Percentiles rank a stretch among this genome's conserved stretches.
These are phyloP conservation scores for Lysiphlebus fabarum DNA, from an alignment of 1,140 invertebrate genomes.

Conservation along the genomic window DNA sequence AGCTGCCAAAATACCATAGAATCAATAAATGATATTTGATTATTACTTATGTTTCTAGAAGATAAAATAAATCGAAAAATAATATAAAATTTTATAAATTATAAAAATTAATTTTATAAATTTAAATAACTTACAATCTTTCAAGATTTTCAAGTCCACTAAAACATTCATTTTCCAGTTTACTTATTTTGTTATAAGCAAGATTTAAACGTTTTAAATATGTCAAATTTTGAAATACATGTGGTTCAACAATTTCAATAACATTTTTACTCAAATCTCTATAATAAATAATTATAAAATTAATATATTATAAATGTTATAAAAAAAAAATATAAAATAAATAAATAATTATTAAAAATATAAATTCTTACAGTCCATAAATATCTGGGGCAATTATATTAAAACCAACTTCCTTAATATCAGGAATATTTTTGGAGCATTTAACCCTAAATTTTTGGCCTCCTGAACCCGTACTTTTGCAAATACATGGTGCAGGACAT, in stretches of 20 bases:
- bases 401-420: constrained; percentile 45
- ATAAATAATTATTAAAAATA: constrained; percentile 5
- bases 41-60: constrained; percentile 72
- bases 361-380: constrained; percentile 44
- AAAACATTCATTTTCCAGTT: constrained; percentile 64
- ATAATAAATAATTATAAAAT: constrained; percentile 33
- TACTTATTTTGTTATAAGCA: constrained; percentile 63
- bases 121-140: constrained; percentile 54
- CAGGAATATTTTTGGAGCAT: constrained; percentile 40
- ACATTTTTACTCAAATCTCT: constrained; percentile 77
- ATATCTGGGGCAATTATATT: constrained; percentile 43
- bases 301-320: not conserved
- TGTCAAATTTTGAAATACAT: constrained; percentile 70
- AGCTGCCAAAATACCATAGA: constrained; percentile 71
- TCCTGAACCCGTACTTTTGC: constrained; percentile 43
- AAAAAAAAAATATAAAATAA: too few species aligned
- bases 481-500: constrained; percentile 45
- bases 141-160: constrained; percentile 63
- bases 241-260: constrained; percentile 68
- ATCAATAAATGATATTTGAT: constrained; percentile 71
- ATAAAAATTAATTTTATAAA: constrained; percentile 1
- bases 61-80: constrained; percentile 24
- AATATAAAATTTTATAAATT: not conserved
- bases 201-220: constrained; percentile 67
- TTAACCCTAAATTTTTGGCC: constrained; percentile 45